A percentile compares a stretch with the other conserved stretches of the same genome.
Evolutionary conservation across 2,113 vertebrate genomes (phyloP).

Genomic region (Mungos mungo): DNA sequence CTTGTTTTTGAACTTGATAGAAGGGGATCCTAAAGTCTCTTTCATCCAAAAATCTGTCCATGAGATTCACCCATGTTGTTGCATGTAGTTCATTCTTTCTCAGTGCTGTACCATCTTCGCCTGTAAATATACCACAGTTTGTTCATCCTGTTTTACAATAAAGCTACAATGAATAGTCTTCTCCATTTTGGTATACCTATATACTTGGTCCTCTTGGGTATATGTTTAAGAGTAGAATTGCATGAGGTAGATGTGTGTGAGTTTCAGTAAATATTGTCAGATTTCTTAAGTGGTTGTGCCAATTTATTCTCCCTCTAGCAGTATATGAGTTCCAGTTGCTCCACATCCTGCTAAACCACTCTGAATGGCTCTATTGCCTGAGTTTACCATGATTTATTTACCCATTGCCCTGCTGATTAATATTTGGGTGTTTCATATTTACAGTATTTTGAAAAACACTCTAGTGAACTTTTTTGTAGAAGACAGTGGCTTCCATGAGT

Average conservation of each 20-base stretch:
- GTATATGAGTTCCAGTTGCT: background rate
- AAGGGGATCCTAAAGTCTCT: background rate
- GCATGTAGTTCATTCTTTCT: background rate
- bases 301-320: background rate
- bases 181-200: background rate
- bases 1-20: background rate
- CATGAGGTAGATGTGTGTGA: background rate
- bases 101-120: background rate
- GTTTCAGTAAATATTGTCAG: background rate
- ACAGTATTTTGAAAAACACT: background rate
- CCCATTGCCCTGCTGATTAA: background rate
- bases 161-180: background rate
- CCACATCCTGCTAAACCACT: background rate
- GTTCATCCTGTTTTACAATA: background rate
- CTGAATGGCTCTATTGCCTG: background rate
- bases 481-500: background rate
- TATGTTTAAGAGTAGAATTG: background rate
- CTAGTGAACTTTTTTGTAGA: conserved; percentile 8
- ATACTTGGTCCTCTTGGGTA: background rate
- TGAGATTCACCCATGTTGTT: background rate
- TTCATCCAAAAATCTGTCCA: background rate
- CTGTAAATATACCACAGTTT: background rate
- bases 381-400: conserved; percentile 10
- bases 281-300: background rate
- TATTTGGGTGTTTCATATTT: conserved; percentile 11